These are phyloP conservation scores for Ooceraea biroi DNA, from an alignment of 1,140 invertebrate genomes.

Conservation along the genomic window DNA sequence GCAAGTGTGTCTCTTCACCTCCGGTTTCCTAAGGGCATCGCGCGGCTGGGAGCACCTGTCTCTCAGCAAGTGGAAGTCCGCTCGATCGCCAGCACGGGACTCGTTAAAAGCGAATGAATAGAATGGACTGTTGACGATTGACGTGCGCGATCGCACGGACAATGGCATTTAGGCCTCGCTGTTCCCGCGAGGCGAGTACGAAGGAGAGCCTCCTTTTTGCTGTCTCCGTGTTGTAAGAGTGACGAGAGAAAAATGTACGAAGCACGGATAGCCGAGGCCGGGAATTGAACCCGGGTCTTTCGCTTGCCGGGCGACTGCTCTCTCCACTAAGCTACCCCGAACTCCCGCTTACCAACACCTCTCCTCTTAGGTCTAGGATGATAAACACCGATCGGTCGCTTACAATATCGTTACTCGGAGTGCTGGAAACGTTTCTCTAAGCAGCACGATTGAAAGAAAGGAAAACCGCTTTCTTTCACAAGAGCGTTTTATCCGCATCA, in stretches of 20 bases:
- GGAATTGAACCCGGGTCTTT: no score
- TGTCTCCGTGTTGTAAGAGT: neutral
- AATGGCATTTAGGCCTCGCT: constrained; percentile 39
- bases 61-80: constrained; percentile 34
- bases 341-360: no score
- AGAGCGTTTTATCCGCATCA: neutral
- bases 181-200: neutral
- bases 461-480: neutral
- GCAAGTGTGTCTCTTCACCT: constrained; percentile 46
- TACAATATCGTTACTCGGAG: neutral
- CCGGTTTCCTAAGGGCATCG: constrained; percentile 49
- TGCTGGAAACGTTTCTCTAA: neutral
- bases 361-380: no score
- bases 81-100: constrained; percentile 16
- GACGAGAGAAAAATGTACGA: no score
- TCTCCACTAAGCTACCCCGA: no score
- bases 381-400: no score
- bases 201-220: neutral
- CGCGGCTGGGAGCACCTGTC: constrained; percentile 50
- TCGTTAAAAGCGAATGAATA: constrained; percentile 45
- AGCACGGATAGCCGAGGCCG: no score
- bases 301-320: no score
- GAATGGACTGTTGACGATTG: constrained; percentile 39
- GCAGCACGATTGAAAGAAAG: neutral
- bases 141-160: constrained; percentile 8